A percentile compares a stretch with the other conserved stretches of the same genome.
Conservation (phyloP, 1,140 invertebrate species). For the Bombus haemorrhoidalis region DNA sequence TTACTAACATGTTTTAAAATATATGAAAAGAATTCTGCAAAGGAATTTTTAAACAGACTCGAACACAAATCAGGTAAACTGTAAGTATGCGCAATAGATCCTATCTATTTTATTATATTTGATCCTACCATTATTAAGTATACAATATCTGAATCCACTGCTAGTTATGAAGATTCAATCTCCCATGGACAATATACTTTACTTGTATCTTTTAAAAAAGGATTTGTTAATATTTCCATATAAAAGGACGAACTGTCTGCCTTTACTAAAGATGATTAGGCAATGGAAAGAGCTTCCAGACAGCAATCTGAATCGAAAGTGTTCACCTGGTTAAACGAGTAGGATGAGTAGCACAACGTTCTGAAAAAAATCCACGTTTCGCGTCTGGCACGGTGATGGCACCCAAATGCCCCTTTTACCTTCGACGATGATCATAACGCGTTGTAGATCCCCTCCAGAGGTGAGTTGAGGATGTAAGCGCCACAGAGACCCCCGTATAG, state of each 20-base stretch:
- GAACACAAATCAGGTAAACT: no score
- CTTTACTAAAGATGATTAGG: not conserved
- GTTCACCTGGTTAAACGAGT: not conserved
- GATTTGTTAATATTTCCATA: not conserved
- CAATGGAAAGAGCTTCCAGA: not conserved
- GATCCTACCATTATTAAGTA: not conserved
- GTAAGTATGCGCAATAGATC: not conserved
- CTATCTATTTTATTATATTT: not conserved
- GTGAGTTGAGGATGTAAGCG: slow-evolving; percentile 51
- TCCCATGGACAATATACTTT: not conserved
- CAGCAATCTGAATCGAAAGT: not conserved
- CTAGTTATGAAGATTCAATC: not conserved
- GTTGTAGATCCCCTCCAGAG: slow-evolving; percentile 40
- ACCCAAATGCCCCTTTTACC: slow-evolving; percentile 43
- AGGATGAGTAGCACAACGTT: not conserved
- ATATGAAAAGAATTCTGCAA: no score
- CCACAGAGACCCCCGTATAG: slow-evolving; percentile 58
- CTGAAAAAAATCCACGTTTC: not conserved
- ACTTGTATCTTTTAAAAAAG: no score
- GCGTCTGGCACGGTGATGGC: not conserved
- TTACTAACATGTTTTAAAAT: no score
- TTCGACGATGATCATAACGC: not conserved
- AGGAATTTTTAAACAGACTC: no score
- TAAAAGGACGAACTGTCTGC: not conserved
- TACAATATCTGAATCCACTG: not conserved